phyloP scores from a whole-genome alignment of 2,113 vertebrate genomes.

The Sardina pilchardus region DNA sequence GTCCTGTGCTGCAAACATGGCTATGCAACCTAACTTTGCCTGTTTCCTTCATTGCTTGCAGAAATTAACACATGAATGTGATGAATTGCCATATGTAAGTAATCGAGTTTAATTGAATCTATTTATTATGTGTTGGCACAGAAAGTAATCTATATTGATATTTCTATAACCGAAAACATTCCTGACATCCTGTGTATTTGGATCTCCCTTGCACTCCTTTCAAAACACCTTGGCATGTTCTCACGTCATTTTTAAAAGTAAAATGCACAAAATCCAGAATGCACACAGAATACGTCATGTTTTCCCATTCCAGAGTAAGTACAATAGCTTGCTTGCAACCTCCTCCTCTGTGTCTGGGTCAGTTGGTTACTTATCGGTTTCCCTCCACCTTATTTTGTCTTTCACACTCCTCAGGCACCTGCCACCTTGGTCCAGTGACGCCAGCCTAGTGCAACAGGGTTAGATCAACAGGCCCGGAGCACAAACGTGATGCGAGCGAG shows the following conservation, averaged over 20 bases:
- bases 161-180: not conserved
- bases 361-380: slow-evolving; percentile 12
- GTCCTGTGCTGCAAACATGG: not conserved
- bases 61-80: not conserved
- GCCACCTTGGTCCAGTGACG: not conserved
- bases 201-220: slow-evolving; percentile 1
- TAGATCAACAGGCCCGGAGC: slow-evolving; percentile 8
- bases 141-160: not conserved
- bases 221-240: not conserved
- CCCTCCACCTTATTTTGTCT: not conserved
- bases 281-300: slow-evolving; percentile 1
- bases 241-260: not conserved
- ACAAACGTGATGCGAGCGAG: not conserved
- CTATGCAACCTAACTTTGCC: not conserved
- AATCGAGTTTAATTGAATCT: not conserved
- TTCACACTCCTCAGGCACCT: slow-evolving; percentile 2
- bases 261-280: not conserved
- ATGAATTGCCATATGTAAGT: not conserved
- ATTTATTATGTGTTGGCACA: not conserved
- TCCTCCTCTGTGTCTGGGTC: not conserved
- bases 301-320: not conserved
- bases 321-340: not conserved
- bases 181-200: not conserved
- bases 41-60: not conserved
- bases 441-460: not conserved